Base-by-base conservation (phyloP, 2,888 invertebrate genomes). In the Epinotia brunnichana region DNA sequence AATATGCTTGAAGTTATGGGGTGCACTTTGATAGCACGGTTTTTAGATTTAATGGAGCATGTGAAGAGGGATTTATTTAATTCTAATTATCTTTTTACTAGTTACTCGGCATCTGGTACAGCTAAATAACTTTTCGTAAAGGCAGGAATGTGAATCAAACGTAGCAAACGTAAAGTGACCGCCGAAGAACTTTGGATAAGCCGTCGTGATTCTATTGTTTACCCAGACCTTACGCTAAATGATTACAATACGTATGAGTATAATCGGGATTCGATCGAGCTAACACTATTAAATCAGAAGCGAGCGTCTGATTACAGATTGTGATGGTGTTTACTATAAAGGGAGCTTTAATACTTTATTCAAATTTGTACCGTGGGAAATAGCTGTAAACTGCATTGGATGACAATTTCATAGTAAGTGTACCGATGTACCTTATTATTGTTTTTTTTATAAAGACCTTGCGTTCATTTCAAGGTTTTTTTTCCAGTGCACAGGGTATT, bases 1-100 rank as follows among this genome's bases (percentile, higher is more conserved):
- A 88, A 88, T 87, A 87, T 81, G 79, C 82, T 77, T 79, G 77
- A 80, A 87, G 81, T 86, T 84, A 87, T 85, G 76, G 57, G 69
- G 17, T 29, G 81, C 73, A 76, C 80, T 81, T 83, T 83, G 82
- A 82, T 80, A 82, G 83, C 83, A 63, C 17, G 62, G 64, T 66
- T 73, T 69, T 64, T 66, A 69, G 59, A 62, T 56, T 66, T 62
- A 66, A 17, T 51, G 24, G 63, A 7, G 53, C 51, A 61, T 51
- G 68, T 24, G 48, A 53, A 57, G 39, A 61, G 21, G 61, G 48
- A 53, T 63, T 59, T 54, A 62, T 29, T 59, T 3, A 41, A 21
- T 41, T 10, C n/a, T 54, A 41, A 66, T 66, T 66, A 41, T 66
- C 19, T 66, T 53, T 66, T 56, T 66, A 54, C 41, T 21, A n/a